Percentiles rank a stretch among this genome's conserved stretches.
Conservation (phyloP, 2,888 invertebrate genomes). For the Entomobrya multifasciata region DNA sequence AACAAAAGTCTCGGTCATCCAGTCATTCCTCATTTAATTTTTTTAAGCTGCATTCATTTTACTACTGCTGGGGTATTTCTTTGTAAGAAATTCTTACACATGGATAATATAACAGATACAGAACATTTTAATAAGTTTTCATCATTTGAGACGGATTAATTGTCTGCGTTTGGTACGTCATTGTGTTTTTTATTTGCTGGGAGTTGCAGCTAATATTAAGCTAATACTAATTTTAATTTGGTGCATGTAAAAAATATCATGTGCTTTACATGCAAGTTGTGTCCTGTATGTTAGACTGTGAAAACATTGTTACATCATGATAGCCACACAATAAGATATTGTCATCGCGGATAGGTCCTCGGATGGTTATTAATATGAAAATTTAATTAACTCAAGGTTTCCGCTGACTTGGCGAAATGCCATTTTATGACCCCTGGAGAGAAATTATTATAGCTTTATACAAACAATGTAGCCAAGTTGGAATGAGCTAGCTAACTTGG, state of each 20-base stretch:
- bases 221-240: no score
- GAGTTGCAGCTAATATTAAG: not conserved
- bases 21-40: no score
- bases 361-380: conserved; percentile 71
- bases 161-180: not conserved
- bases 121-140: conserved; percentile 7
- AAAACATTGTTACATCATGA: not conserved
- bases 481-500: not conserved
- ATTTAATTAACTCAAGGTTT: conserved; percentile 73
- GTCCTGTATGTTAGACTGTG: not conserved
- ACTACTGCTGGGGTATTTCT: no score
- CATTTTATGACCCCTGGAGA: conserved; percentile 64
- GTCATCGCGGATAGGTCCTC: conserved; percentile 27
- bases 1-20: no score
- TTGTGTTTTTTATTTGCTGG: not conserved
- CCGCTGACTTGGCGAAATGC: conserved; percentile 60
- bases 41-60: no score
- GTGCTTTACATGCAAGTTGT: no score
- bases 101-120: not conserved
- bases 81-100: no score
- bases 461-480: no score
- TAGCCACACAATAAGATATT: not conserved
- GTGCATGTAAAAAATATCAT: no score
- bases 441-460: conserved; percentile 59
- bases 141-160: conserved; percentile 1